These are phyloP conservation scores for Aphidoletes aphidimyza DNA, from an alignment of 2,888 invertebrate species.

Conservation along the genomic window DNA sequence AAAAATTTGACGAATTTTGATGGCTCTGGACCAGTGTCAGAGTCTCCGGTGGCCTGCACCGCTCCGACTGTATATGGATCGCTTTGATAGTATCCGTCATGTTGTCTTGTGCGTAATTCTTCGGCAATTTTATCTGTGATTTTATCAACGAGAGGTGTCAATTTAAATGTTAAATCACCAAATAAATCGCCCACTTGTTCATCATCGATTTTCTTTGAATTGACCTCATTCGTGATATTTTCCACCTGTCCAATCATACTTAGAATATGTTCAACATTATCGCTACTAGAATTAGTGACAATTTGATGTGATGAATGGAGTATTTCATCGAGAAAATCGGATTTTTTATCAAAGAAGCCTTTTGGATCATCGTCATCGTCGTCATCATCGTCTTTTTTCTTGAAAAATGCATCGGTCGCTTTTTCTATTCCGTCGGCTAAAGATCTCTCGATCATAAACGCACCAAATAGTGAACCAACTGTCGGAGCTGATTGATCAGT, in stretches of 20 bases:
- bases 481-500: too few species aligned
- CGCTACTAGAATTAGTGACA: too few species aligned
- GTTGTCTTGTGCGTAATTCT: not conserved
- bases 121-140: not conserved
- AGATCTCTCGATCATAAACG: too few species aligned
- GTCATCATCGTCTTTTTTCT: not conserved
- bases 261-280: too few species aligned
- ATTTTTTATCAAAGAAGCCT: too few species aligned
- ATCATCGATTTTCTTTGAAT: not conserved
- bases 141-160: conserved; percentile 1
- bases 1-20: not conserved
- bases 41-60: too few species aligned
- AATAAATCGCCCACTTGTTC: conserved; percentile 5
- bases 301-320: too few species aligned
- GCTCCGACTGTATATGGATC: not conserved
- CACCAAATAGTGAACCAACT: too few species aligned
- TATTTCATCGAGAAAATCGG: too few species aligned
- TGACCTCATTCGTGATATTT: not conserved
- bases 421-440: not conserved
- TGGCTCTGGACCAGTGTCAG: too few species aligned
- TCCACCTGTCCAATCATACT: not conserved
- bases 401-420: too few species aligned
- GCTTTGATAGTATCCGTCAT: not conserved
- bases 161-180: not conserved
- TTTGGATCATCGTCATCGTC: too few species aligned